Base-by-base conservation (phyloP, 2,888 invertebrate genomes). In the Drosophila borealis region DNA sequence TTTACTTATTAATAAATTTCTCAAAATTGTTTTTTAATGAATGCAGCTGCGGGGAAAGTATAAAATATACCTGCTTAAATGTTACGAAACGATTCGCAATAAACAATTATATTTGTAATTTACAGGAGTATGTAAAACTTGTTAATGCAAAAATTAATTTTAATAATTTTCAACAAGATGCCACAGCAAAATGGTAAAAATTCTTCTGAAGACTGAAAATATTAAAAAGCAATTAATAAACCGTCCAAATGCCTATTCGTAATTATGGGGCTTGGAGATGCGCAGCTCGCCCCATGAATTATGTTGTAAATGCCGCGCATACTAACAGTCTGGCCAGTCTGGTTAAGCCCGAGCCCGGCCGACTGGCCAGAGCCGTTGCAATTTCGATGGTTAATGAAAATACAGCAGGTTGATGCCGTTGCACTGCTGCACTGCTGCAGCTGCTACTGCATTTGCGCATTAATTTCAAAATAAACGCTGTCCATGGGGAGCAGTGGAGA, bases 221-320 rank as follows among this genome's bases (percentile, higher is more conserved):
- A 89, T 81, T 89, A 89, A 89, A 86, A 88, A 80, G 89, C 88
- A 86, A 86, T 86, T 86, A 86, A 89, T 88, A 89, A 81, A 60
- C 66, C 25, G 49, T 69, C 56, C 68, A 84, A 81, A 81, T 75
- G 80, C 76, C 76, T 72, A 84, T 74, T 86, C 78, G 75, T 86
- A 88, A 86, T 88, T 85, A 80, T 59, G 67, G 70, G 68, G 51
- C 81, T 67, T 45, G 63, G 45, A 49, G 50, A 44, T 37, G 63
- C 49, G 36, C 67, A 41, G 49, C 45, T 54, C 54, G 45, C 46
- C 45, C 57, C 49, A 88, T 87, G 88, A 89, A 87, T 87, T 88
- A 87, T 82, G 89, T 88, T 87, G 89, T 87, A 89, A 87, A 89
- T 87, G 86, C 86, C 83, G 59, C 70, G 72, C 78, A 89, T 88